Base-by-base conservation (phyloP, 2,113 vertebrate species). In the Pituophis catenifer region DNA sequence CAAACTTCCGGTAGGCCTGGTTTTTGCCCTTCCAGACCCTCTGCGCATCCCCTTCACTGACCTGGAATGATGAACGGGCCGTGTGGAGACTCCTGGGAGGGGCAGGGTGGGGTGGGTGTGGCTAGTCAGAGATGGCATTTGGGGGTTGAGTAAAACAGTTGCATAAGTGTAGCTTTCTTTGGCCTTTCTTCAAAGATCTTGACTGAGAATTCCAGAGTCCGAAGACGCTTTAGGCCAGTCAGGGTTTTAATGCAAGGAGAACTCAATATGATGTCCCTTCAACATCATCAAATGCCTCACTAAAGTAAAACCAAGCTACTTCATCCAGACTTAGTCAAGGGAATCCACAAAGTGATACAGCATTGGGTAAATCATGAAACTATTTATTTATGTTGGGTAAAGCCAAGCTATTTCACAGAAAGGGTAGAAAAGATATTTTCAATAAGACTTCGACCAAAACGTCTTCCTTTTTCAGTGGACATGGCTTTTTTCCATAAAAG, bases 401-500 rank as follows among this genome's bases (percentile, higher is more conserved):
- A 93, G 88, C 90, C 9, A 1, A 8, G 92, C 52, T 52, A 93
- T 88, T 93, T 89, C 85, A 93, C 92, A 91, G 90, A 57, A 2
- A 0, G 29, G 1, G 2, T 0, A 0, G 29, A 94, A 90, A 93
- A 0, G 86, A 96, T 26, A 19, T 0, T n/a, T 96, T 95, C 94
- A 59, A 98, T 62, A 38, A 97, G 29, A 3, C 88, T 17, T 92
- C n/a, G 92, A 11, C 95, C 97, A 0, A 24, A 10, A 94, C 93
- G 48, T 94, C 96, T 97, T 93, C 94, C 96, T 90, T 19, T 55
- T 95, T 97, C 95, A 0, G 96, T 97, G 75, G 96, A 96, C 97
- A 97, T 97, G 26, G 92, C 59, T 33, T 86, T 95, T 92, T 7
- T 70, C 97, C 97, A 97, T 33, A 96, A 2, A 38, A 89, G 86